Conservation (phyloP, 2,888 invertebrate species). For the Plagodis pulveraria region DNA sequence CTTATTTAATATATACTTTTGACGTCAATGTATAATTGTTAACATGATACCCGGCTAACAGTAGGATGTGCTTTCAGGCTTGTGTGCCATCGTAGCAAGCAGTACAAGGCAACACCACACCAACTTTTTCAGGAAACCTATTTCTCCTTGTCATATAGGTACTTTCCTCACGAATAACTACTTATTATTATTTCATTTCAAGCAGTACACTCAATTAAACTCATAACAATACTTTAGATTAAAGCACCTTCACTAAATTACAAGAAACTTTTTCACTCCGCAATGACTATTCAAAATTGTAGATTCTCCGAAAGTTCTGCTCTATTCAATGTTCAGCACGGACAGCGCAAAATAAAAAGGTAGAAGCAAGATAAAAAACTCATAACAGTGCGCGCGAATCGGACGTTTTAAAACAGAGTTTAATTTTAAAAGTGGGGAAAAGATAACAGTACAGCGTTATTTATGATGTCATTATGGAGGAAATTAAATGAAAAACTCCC, state of each 20-base stretch:
- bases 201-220: too few relatives aligned
- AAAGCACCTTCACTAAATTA: background rate
- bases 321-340: slow-evolving; percentile 6
- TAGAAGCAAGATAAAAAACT: slow-evolving; percentile 24
- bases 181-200: too few relatives aligned
- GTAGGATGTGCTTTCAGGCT: too few relatives aligned
- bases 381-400: slow-evolving; percentile 40
- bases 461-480: slow-evolving; percentile 67
- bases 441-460: slow-evolving; percentile 63
- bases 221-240: background rate
- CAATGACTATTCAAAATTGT: slow-evolving; percentile 3
- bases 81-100: too few relatives aligned
- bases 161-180: too few relatives aligned
- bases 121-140: too few relatives aligned
- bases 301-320: slow-evolving; percentile 15
- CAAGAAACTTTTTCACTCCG: background rate
- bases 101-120: too few relatives aligned
- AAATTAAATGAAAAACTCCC: slow-evolving; percentile 69
- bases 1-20: too few relatives aligned
- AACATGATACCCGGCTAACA: too few relatives aligned
- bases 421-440: slow-evolving; percentile 66
- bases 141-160: too few relatives aligned
- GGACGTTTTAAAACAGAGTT: slow-evolving; percentile 56
- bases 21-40: too few relatives aligned
- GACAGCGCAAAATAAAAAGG: slow-evolving; percentile 13